phyloP scores from a whole-genome alignment of 2,797 vertebrate species.

The Somateria mollissima region DNA sequence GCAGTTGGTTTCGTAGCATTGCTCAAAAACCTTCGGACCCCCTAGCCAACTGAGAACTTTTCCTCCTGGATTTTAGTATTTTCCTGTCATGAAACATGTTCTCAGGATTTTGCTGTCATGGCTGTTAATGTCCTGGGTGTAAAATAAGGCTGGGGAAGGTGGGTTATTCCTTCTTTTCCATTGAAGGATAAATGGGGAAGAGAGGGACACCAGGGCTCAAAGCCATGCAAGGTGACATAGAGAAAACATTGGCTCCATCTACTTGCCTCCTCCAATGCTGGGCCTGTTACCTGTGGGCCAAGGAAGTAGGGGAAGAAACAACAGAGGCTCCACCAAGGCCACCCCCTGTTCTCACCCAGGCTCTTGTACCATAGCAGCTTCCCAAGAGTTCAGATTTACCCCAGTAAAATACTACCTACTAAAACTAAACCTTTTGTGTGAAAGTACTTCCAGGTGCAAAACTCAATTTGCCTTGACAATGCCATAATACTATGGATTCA shows the following conservation, averaged over 20 bases:
- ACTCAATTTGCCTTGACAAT: neutral
- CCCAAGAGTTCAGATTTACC: neutral
- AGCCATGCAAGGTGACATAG: neutral
- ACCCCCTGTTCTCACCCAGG: neutral
- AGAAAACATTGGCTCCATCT: neutral
- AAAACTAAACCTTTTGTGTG: neutral
- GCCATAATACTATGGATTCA: neutral
- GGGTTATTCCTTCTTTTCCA: neutral
- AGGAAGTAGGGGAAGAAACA: neutral
- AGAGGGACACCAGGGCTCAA: neutral
- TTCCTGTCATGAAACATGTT: neutral
- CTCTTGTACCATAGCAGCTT: neutral
- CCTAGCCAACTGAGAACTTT: neutral
- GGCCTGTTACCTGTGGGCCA: neutral
- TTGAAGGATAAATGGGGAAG: neutral
- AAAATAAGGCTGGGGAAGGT: neutral
- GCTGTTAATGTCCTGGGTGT: neutral
- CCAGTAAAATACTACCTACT: neutral
- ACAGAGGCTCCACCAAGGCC: neutral
- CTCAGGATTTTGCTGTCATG: neutral
- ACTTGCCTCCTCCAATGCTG: neutral
- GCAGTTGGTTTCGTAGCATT: neutral
- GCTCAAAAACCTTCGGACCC: neutral
- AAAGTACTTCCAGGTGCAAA: neutral
- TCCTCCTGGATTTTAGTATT: neutral